These are phyloP conservation scores for Sciurus carolinensis DNA, from an alignment of 2,797 vertebrate species.

Conservation along the genomic window DNA sequence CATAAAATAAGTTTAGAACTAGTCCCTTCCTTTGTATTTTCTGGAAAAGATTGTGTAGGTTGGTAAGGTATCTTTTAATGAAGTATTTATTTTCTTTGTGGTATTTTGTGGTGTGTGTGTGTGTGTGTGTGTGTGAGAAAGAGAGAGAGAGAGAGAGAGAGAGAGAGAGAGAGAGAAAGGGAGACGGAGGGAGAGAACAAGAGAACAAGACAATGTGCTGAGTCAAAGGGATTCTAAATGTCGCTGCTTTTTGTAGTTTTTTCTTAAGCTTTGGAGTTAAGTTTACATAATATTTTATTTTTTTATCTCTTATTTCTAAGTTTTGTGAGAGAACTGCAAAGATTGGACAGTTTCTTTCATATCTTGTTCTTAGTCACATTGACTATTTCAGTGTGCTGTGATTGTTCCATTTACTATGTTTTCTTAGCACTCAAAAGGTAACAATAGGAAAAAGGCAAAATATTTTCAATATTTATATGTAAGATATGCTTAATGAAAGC, in stretches of 20 bases:
- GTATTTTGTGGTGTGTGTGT: neutral
- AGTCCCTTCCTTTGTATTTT: constrained; percentile 16
- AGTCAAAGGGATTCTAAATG: neutral
- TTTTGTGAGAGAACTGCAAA: constrained; percentile 26
- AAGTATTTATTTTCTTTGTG: neutral
- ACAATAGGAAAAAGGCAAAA: neutral
- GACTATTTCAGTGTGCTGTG: neutral
- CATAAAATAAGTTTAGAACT: neutral
- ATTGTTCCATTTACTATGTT: neutral
- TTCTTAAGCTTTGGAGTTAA: neutral
- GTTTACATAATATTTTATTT: too few species aligned
- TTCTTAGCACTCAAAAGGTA: neutral
- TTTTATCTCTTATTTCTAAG: neutral
- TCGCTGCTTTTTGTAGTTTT: neutral
- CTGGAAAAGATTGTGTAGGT: neutral
- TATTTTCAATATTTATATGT: neutral
- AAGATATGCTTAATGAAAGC: neutral
- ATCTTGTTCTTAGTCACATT: neutral
- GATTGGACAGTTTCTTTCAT: neutral
- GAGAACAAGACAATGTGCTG: neutral
- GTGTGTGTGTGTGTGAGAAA: neutral
- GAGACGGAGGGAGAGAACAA: neutral
- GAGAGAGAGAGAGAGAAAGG: neutral
- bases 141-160: too few species aligned
- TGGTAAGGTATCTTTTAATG: neutral